Evolutionary conservation across 1,140 invertebrate species (phyloP), one percentile per base, ranked within the genome.

Genomic region (Triops longicaudatus): DNA sequence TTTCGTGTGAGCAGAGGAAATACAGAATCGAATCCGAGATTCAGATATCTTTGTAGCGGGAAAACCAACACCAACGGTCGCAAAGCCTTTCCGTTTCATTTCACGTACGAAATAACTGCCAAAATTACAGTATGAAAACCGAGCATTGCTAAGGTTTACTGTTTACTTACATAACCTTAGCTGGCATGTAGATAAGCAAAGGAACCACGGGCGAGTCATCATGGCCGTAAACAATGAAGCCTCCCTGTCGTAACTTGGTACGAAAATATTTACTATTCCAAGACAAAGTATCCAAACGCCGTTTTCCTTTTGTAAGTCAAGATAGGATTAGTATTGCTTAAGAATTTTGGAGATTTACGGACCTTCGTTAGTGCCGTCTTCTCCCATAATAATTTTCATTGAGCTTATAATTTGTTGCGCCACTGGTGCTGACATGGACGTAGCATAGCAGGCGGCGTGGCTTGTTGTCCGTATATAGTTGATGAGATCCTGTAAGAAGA

Each of bases 161-260:
- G 44, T 22, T n/a, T 81, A 87, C 87, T 86, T 87, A 94, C 89
- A 91, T 90, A 82, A 97, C 95, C 88, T 98, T 95, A 1, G 95
- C 93, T 83, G 96, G 97, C 81, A 96, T 88, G 85, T 96, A 99
- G 63, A 98, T 90, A 81, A 99, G 85, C 85, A 99, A 89, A 26
- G 98, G 98, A 79, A 99, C 94, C 77, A 99, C 96, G 0, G 98
- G 98, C 11, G 96, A 98, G 84, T 98, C 94, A 82, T 93, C 90
- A 85, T 98, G 94, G n/a, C 98, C 98, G 85, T 96, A 97, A 76
- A 93, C 90, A 81, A 98, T 96, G 80, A 98, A 94, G 76, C 97
- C 96, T 82, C 96, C 92, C 83, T 96, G 92, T 76, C 93, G 90
- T 42, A 99, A 85, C 80, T 92, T 89, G 80, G 89, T 86, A 73